phyloP scores from a whole-genome alignment of 2,797 vertebrate species.

The Eupleurogrammus muticus region DNA sequence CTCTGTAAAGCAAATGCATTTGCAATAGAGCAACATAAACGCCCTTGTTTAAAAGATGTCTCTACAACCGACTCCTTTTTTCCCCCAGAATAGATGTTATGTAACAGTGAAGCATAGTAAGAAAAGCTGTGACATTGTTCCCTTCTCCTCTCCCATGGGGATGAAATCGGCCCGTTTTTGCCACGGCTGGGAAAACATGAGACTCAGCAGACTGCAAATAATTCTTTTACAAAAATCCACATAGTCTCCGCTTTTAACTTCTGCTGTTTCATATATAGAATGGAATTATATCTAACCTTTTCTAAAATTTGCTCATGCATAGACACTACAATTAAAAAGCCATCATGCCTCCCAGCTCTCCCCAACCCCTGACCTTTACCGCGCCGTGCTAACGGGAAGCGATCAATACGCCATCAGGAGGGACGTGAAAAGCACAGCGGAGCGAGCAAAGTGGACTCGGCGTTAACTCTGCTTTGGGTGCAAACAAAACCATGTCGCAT shows the following conservation, averaged over 20 bases:
- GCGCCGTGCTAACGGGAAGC: slow-evolving; percentile 1
- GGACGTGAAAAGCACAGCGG: slow-evolving; percentile 1
- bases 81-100: slow-evolving; percentile 44
- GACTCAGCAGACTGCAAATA: slow-evolving; percentile 54
- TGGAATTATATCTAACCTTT: slow-evolving; percentile 46
- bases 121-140: slow-evolving; percentile 45
- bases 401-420: slow-evolving; percentile 13
- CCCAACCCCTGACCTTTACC: slow-evolving; percentile 34
- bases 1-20: slow-evolving; percentile 14
- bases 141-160: slow-evolving; percentile 34
- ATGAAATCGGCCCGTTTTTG: slow-evolving; percentile 29
- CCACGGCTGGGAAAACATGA: slow-evolving; percentile 45
- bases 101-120: slow-evolving; percentile 36
- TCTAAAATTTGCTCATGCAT: neutral
- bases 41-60: slow-evolving; percentile 14
- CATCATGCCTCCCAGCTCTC: slow-evolving; percentile 20
- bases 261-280: slow-evolving; percentile 19
- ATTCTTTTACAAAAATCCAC: slow-evolving; percentile 11
- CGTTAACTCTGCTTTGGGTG: neutral
- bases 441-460: neutral
- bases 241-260: slow-evolving; percentile 15
- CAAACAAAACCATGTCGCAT: neutral
- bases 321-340: neutral
- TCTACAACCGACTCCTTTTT: slow-evolving; percentile 9
- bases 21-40: slow-evolving; percentile 24